Conservation (phyloP, 2,888 invertebrate species). For the Allophyes oxyacanthae region DNA sequence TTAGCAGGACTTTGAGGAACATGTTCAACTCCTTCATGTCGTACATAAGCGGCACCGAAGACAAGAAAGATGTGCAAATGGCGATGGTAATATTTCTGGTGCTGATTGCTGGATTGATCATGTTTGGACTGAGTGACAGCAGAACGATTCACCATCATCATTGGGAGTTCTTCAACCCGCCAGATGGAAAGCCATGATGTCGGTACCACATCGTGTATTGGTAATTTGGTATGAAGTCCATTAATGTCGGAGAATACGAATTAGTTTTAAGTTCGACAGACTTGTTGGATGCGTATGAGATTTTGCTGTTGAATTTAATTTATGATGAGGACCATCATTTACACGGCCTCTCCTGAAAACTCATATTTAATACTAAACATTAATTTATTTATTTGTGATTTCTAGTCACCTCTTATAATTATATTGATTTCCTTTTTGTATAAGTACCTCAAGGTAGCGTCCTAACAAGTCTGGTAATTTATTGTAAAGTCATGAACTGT, state of each 20-base stretch:
- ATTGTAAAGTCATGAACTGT: conserved; percentile 46
- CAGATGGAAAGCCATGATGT: conserved; percentile 88
- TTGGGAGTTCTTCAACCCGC: conserved; percentile 97
- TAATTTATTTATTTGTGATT: conserved; percentile 27
- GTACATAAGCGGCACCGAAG: conserved; percentile 90
- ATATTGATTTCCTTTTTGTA: conserved; percentile 1
- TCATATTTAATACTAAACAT: background rate
- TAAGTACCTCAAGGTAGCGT: conserved; percentile 13
- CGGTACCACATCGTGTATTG: conserved; percentile 31
- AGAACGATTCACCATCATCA: conserved; percentile 94
- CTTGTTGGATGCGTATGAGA: conserved; percentile 44
- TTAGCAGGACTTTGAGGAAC: conserved; percentile 91
- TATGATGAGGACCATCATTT: conserved; percentile 20
- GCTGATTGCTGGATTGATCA: conserved; percentile 93
- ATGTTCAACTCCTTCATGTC: conserved; percentile 91
- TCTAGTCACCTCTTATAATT: conserved; percentile 28
- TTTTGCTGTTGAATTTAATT: conserved; percentile 17
- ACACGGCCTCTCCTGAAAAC: conserved; percentile 10
- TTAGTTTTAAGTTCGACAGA: conserved; percentile 50
- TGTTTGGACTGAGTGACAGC: conserved; percentile 92
- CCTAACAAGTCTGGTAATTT: conserved; percentile 51
- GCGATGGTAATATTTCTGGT: conserved; percentile 94
- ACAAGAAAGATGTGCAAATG: conserved; percentile 93
- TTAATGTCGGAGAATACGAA: conserved; percentile 33
- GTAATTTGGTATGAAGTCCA: conserved; percentile 41